These are phyloP conservation scores for Otolemur garnettii DNA, from an alignment of 2,113 vertebrate genomes.

Conservation along the genomic window DNA sequence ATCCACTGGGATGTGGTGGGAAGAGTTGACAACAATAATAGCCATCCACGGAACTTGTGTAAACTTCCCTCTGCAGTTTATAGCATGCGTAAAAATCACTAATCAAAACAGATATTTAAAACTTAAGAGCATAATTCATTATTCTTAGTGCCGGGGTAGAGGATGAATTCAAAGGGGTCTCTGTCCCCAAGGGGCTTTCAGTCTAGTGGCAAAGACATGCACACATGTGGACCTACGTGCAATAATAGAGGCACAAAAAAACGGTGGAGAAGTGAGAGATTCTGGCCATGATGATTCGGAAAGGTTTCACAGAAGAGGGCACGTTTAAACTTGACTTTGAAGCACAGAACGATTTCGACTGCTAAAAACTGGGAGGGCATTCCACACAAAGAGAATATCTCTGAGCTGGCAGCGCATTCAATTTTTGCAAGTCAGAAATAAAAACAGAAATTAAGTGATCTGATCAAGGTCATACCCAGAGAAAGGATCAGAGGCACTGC, in stretches of 20 bases:
- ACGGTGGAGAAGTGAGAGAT: background rate
- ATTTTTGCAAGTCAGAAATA: conserved; percentile 20
- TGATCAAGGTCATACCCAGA: background rate
- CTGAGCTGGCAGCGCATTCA: background rate
- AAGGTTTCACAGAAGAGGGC: background rate
- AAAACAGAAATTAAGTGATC: background rate
- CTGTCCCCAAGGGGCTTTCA: conserved; percentile 54
- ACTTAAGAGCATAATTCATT: background rate
- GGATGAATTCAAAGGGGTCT: conserved; percentile 14
- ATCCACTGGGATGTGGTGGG: background rate
- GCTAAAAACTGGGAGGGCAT: background rate
- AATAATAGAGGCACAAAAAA: background rate
- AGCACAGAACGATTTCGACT: conserved; percentile 21
- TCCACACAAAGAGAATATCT: background rate
- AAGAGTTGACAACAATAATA: background rate
- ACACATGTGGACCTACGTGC: background rate
- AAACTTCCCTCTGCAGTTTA: background rate
- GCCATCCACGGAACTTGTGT: background rate
- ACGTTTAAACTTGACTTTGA: background rate
- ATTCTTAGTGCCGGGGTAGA: background rate
- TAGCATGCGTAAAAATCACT: background rate
- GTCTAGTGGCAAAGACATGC: background rate
- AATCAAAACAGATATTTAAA: conserved; percentile 30
- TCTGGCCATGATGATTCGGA: background rate
- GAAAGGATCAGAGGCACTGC: background rate